These are phyloP conservation scores for Peribatodes rhomboidaria DNA, from an alignment of 2,888 invertebrate species.

Conservation along the genomic window DNA sequence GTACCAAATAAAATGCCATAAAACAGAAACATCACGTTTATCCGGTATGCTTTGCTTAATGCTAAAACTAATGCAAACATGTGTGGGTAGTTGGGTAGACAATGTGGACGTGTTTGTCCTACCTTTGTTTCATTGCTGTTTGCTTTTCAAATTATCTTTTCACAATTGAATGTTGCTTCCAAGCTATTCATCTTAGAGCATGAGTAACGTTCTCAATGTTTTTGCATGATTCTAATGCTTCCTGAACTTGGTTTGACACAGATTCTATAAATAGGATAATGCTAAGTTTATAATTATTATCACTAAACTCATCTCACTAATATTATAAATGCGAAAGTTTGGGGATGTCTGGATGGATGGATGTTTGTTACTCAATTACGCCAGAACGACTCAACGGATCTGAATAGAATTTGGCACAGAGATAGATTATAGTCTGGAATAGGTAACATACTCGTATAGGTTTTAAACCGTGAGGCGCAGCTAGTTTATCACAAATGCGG, in stretches of 20 bases:
- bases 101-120: slow-evolving; percentile 2
- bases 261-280: not conserved
- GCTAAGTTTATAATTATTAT: too few relatives aligned
- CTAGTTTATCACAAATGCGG: too few relatives aligned
- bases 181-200: not conserved
- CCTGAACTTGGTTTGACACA: not conserved
- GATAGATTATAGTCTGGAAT: too few relatives aligned
- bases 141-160: slow-evolving; percentile 12
- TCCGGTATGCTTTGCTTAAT: not conserved
- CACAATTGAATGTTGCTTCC: not conserved
- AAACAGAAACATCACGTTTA: not conserved
- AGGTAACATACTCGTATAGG: too few relatives aligned
- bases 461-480: too few relatives aligned
- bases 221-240: not conserved
- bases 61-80: slow-evolving; percentile 14
- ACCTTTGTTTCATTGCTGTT: slow-evolving; percentile 11
- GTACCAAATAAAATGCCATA: slow-evolving; percentile 1
- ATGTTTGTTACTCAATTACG: too few relatives aligned
- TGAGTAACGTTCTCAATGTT: too few relatives aligned
- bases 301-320: too few relatives aligned
- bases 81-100: slow-evolving; percentile 21
- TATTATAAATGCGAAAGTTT: too few relatives aligned
- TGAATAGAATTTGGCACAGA: too few relatives aligned
- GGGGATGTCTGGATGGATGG: too few relatives aligned
- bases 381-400: too few relatives aligned